Evolutionary conservation across 2,113 vertebrate species (phyloP), one percentile per base, ranked within the genome.

Genomic region (Origma solitaria): DNA sequence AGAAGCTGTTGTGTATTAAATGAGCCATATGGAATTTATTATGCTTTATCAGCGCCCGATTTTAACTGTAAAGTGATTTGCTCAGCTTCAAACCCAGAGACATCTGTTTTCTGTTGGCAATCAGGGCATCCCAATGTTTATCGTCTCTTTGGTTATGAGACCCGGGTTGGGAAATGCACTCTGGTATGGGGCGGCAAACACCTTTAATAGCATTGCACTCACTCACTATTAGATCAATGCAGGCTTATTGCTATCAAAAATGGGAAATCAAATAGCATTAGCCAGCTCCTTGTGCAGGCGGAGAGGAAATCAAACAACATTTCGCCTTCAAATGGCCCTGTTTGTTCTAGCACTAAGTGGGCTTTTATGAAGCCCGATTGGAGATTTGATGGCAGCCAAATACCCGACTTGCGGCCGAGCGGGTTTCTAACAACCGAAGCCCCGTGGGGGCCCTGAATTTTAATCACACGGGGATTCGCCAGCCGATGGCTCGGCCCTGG

Each of bases 1-100:
- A 98, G 98, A 98, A 98, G 98, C 99, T 99, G 98, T 99, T 99
- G 99, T 99, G 99, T 99, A 99, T 98, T 98, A 99, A 99, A 99
- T 98, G 99, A 99, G 98, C 99, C 98, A 99, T 99, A 98, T 99
- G 99, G 99, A 99, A 99, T 99, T 99, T 99, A 99, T 99, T 99
- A 99, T 98, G 99, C 99, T 99, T 99, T 99, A 99, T 99, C 99
- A 99, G 99, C 97, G 97, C 99, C 98, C 98, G 99, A 99, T 99
- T 99, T 99, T 98, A 98, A 98, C 98, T 98, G 99, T 99, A 99
- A 99, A 99, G 99, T 99, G 99, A 99, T 99, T 99, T 99, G 98
- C 98, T 99, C 99, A 98, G 98, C 98, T 98, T 97, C 98, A 96
- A 97, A 98, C 98, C 97, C 97, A 80, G 98, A 98, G 98, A 99